These are phyloP conservation scores for Himalopsyche japonica DNA, from an alignment of 2,888 invertebrate species.

Conservation along the genomic window DNA sequence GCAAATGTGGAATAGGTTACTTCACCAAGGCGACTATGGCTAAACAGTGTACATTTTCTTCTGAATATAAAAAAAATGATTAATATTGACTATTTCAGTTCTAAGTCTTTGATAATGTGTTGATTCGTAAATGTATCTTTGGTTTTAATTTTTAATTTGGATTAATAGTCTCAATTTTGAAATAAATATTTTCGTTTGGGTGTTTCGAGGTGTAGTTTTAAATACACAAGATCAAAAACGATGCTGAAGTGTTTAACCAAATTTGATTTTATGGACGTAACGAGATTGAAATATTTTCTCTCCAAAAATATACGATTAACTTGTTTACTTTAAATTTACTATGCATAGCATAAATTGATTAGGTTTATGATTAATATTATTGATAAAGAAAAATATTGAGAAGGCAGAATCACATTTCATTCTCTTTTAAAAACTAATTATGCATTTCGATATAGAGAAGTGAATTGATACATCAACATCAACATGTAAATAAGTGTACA, in stretches of 20 bases:
- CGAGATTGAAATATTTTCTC: conserved; percentile 9
- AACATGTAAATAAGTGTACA: neutral
- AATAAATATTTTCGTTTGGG: neutral
- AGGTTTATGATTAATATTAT: neutral
- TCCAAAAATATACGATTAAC: conserved; percentile 20
- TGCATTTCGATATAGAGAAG: neutral
- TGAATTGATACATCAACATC: neutral
- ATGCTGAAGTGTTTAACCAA: conserved; percentile 8
- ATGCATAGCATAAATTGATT: conserved; percentile 21
- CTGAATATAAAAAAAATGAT: no score
- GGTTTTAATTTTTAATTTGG: neutral
- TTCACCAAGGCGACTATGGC: no score
- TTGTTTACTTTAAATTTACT: conserved; percentile 19
- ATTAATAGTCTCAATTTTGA: neutral
- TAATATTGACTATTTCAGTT: neutral
- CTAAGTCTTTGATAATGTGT: neutral
- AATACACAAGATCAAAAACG: conserved; percentile 3
- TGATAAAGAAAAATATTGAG: neutral
- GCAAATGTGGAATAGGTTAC: no score
- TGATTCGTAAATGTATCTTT: neutral
- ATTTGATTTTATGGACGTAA: conserved; percentile 1
- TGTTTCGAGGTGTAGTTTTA: neutral
- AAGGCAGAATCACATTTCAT: neutral
- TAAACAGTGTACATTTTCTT: no score
- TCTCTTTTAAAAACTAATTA: neutral